These are phyloP conservation scores for Hylia prasina DNA, from an alignment of 2,113 vertebrate species.

Conservation along the genomic window DNA sequence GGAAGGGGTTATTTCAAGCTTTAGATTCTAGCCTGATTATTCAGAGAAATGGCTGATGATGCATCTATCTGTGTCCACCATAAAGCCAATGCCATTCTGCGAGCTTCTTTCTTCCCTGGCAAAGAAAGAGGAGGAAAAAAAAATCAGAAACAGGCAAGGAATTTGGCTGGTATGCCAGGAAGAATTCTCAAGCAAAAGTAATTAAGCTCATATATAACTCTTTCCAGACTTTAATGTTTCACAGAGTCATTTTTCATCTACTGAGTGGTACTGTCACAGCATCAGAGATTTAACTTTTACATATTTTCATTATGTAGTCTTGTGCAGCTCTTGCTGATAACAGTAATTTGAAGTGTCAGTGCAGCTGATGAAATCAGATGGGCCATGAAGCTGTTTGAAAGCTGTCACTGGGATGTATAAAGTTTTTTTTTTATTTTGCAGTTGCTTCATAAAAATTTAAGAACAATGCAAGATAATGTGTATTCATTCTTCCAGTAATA, in stretches of 20 bases:
- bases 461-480: background rate
- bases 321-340: constrained; percentile 6
- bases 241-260: background rate
- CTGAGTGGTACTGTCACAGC: background rate
- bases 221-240: background rate
- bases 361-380: constrained; percentile 41
- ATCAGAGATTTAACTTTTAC: constrained; percentile 21
- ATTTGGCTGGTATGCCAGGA: background rate
- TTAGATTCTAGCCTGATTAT: background rate
- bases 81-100: background rate
- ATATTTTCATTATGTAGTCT: constrained; percentile 31
- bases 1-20: background rate
- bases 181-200: background rate
- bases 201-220: constrained; percentile 8
- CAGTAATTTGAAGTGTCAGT: constrained; percentile 33
- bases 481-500: background rate
- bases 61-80: background rate
- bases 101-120: background rate
- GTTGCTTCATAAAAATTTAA: background rate
- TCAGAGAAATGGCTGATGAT: background rate
- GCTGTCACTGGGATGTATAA: background rate
- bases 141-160: background rate
- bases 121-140: background rate
- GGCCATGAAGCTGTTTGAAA: constrained; percentile 40
- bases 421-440: background rate